A percentile compares a stretch with the other conserved stretches of the same genome.
Evolutionary conservation across 2,888 invertebrate genomes (phyloP).

Genomic region (Heteromurus nitidus): DNA sequence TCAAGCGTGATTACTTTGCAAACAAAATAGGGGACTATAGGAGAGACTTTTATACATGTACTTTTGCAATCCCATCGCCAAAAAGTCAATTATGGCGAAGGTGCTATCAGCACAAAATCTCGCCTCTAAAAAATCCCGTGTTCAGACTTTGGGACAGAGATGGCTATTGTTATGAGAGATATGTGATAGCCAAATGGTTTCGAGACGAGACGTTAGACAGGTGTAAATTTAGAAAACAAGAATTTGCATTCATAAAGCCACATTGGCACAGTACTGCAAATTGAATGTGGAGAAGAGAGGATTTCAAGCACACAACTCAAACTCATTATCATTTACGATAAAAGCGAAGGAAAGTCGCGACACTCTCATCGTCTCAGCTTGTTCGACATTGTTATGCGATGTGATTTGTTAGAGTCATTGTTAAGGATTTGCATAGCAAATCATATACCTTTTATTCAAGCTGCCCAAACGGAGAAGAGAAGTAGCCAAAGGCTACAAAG

Average conservation of each 20-base stretch:
- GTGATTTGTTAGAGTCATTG: conserved; percentile 18
- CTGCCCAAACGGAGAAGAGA: no score
- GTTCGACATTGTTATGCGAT: background rate
- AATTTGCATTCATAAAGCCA: no score
- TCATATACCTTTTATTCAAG: no score
- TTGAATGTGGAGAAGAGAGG: no score
- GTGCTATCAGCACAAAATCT: conserved; percentile 3
- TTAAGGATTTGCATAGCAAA: conserved; percentile 49
- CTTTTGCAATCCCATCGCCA: conserved; percentile 2
- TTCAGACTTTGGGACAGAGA: background rate
- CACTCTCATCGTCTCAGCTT: no score
- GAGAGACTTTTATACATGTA: no score
- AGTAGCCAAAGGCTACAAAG: no score
- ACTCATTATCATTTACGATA: no score
- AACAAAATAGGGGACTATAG: background rate
- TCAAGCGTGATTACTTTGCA: no score
- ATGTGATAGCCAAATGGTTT: background rate
- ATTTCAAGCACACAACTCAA: no score
- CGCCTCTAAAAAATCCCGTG: background rate
- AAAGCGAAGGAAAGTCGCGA: no score
- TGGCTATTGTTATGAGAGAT: background rate
- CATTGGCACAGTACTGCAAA: no score
- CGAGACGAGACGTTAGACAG: conserved; percentile 6
- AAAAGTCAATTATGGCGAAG: conserved; percentile 16
- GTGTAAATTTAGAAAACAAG: conserved; percentile 49